phyloP scores from a whole-genome alignment of 2,797 vertebrate species.

The Lepus townsendii region DNA sequence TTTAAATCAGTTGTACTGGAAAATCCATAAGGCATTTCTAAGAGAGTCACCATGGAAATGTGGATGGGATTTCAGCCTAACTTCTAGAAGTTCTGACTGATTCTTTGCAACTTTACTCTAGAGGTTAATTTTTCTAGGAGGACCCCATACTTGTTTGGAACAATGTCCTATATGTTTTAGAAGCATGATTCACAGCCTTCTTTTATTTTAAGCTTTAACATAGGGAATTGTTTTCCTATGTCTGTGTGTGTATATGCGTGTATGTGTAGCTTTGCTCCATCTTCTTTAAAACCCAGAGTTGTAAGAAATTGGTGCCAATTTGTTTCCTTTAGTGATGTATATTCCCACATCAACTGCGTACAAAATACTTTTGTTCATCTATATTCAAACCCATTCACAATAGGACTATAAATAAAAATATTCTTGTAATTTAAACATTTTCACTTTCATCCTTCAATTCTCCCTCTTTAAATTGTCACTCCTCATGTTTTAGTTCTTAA shows the following conservation, averaged over 20 bases:
- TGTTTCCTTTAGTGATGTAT: slow-evolving; percentile 14
- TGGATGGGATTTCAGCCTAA: slow-evolving; percentile 69
- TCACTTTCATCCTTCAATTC: not conserved
- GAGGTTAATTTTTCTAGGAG: slow-evolving; percentile 65
- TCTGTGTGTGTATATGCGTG: too few species aligned
- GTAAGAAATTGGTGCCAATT: slow-evolving; percentile 55
- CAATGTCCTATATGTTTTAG: slow-evolving; percentile 58
- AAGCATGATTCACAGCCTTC: slow-evolving; percentile 63
- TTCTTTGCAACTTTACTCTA: slow-evolving; percentile 46
- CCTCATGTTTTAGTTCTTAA: slow-evolving; percentile 29
- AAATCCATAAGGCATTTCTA: slow-evolving; percentile 13
- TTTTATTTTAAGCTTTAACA: slow-evolving; percentile 31
- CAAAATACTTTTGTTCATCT: not conserved
- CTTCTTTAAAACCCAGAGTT: not conserved
- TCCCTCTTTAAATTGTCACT: not conserved
- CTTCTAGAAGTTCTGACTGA: slow-evolving; percentile 64
- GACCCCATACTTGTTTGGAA: not conserved
- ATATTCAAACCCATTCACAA: not conserved
- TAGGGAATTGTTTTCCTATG: not conserved
- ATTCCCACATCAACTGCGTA: not conserved
- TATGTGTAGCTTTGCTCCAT: slow-evolving; percentile 22
- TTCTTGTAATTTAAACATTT: not conserved
- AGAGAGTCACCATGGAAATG: not conserved
- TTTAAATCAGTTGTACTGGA: slow-evolving; percentile 37
- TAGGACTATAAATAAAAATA: not conserved